These are phyloP conservation scores for Chitala chitala DNA, from an alignment of 2,113 vertebrate species.

Conservation along the genomic window DNA sequence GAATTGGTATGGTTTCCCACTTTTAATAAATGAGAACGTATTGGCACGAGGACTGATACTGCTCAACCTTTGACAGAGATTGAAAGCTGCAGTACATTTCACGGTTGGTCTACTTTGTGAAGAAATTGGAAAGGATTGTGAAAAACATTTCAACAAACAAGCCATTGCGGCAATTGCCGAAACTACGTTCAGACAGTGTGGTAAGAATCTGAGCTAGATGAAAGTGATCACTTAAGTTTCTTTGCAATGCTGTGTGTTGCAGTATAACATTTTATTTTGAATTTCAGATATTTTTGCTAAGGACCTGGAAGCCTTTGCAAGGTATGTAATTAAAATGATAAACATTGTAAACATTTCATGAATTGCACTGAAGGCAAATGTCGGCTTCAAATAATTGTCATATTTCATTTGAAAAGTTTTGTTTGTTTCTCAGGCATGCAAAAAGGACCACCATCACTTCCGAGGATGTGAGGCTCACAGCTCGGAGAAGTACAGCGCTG, in stretches of 20 bases:
- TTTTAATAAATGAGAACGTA: background rate
- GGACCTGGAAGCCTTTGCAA: conserved; percentile 90
- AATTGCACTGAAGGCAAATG: background rate
- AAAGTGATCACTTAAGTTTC: too few species aligned
- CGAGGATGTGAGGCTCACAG: conserved; percentile 86
- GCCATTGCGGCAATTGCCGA: conserved; percentile 76
- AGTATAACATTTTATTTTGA: conserved; percentile 31
- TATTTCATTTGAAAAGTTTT: background rate
- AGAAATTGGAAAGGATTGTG: conserved; percentile 57
- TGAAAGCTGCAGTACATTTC: conserved; percentile 83
- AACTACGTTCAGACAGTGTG: conserved; percentile 82
- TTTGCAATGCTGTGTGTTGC: background rate
- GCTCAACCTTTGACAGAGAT: conserved; percentile 59
- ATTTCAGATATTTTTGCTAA: conserved; percentile 80
- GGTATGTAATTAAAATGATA: conserved; percentile 52
- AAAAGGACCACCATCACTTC: conserved; percentile 76
- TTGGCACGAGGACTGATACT: background rate
- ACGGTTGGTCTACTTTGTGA: conserved; percentile 71
- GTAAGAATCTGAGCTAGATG: too few species aligned
- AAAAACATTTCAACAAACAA: conserved; percentile 68
- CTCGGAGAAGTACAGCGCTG: conserved; percentile 79
- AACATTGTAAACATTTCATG: background rate
- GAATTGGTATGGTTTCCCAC: too few species aligned
- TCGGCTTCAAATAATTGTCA: background rate
- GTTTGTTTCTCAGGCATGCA: conserved; percentile 69